A percentile compares a stretch with the other conserved stretches of the same genome.
These are phyloP conservation scores for Zophobas atratus DNA, from an alignment of 1,140 invertebrate species.

Conservation along the genomic window DNA sequence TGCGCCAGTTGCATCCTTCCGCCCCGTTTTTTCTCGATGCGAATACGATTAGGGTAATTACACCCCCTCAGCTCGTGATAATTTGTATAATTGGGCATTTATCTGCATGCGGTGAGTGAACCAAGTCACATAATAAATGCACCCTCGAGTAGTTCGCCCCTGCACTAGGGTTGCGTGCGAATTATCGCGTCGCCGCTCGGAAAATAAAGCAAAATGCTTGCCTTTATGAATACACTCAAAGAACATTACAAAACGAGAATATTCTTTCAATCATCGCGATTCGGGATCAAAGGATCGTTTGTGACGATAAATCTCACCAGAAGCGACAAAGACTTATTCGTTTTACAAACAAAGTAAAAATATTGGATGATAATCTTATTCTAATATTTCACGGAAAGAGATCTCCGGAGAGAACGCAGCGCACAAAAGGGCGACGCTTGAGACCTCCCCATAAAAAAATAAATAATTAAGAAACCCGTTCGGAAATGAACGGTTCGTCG, in stretches of 20 bases:
- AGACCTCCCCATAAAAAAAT: too few relatives aligned
- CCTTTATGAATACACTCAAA: neutral
- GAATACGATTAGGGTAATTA: neutral
- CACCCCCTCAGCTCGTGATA: neutral
- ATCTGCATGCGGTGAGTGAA: constrained; percentile 3
- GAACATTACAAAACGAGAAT: neutral
- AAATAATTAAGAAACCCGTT: too few relatives aligned
- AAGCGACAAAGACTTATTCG: neutral
- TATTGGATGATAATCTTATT: neutral
- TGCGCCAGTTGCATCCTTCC: neutral
- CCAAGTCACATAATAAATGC: constrained; percentile 25
- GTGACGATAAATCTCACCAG: constrained; percentile 6
- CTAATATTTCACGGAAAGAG: neutral
- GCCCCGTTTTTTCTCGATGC: neutral
- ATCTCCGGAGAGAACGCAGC: too few relatives aligned
- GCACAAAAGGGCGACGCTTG: too few relatives aligned
- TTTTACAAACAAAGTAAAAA: neutral
- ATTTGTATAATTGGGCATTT: constrained; percentile 17
- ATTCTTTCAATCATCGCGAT: constrained; percentile 37
- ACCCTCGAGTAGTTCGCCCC: neutral
- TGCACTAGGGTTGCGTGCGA: constrained; percentile 22
- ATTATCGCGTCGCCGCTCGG: constrained; percentile 30
- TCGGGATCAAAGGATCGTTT: constrained; percentile 8
- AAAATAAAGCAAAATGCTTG: constrained; percentile 18
- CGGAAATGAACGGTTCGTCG: too few relatives aligned